phyloP scores from a whole-genome alignment of 2,888 invertebrate species.

The Seira sanloemensis region DNA sequence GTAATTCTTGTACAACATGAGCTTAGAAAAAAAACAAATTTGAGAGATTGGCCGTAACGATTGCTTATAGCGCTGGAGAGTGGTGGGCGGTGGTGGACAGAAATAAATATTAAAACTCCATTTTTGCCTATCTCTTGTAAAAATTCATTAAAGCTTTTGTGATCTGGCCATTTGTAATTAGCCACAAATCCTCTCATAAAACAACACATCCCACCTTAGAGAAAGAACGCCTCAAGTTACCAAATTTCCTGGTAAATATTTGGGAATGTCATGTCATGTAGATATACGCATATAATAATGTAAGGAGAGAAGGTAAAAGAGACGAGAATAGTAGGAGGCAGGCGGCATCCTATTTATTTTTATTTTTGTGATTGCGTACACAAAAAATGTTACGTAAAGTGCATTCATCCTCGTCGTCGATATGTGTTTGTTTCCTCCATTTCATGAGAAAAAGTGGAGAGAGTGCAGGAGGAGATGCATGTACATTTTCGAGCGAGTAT shows the following conservation, averaged over 20 bases:
- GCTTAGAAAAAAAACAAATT: too few species aligned
- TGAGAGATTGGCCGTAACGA: too few species aligned
- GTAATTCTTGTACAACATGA: too few species aligned
- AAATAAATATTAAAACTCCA: not conserved
- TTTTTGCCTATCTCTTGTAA: conserved; percentile 4
- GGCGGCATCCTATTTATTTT: not conserved
- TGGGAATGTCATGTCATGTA: not conserved
- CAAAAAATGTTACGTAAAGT: conserved; percentile 9
- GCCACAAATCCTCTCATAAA: not conserved
- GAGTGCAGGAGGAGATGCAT: too few species aligned
- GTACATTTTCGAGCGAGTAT: not conserved
- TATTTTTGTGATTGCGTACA: not conserved
- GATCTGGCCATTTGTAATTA: too few species aligned
- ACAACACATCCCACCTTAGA: too few species aligned
- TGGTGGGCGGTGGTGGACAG: conserved; percentile 1
- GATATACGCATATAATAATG: too few species aligned
- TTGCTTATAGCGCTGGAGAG: too few species aligned
- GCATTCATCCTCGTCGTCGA: not conserved
- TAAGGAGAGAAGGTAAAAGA: too few species aligned
- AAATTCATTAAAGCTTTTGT: conserved; percentile 4
- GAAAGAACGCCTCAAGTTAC: too few species aligned
- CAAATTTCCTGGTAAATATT: too few species aligned
- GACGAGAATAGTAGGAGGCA: not conserved
- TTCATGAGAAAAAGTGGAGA: conserved; percentile 5
- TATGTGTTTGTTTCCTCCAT: not conserved